Conservation (phyloP, 2,113 vertebrate species). For the Siniperca knerii region DNA sequence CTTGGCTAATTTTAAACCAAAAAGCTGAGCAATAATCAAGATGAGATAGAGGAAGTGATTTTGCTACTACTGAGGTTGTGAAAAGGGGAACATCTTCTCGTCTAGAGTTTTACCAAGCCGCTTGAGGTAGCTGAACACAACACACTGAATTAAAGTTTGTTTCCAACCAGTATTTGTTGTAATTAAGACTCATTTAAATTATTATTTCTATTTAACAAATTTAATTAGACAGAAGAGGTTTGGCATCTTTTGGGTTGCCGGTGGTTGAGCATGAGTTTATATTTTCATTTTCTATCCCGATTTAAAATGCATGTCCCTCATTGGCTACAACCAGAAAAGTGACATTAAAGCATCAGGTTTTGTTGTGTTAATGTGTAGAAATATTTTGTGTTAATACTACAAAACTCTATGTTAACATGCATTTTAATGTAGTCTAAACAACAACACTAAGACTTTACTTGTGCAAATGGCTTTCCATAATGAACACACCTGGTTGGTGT, state of each 20-base stretch:
- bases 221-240: not conserved
- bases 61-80: not conserved
- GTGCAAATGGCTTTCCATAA: no score
- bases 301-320: no score
- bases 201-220: constrained; percentile 1
- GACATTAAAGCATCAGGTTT: no score
- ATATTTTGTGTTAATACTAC: no score
- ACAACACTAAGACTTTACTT: no score
- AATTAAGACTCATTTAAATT: not conserved
- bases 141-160: not conserved
- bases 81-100: not conserved
- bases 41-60: not conserved
- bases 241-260: not conserved
- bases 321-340: no score
- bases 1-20: not conserved
- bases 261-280: no score
- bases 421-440: no score
- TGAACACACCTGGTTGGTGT: no score
- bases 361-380: no score
- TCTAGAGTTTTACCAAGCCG: not conserved
- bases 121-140: not conserved
- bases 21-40: not conserved
- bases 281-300: no score
- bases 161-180: constrained; percentile 6
- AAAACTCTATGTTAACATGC: no score